phyloP scores from a whole-genome alignment of 2,888 invertebrate genomes.

The Chironomus tentans region DNA sequence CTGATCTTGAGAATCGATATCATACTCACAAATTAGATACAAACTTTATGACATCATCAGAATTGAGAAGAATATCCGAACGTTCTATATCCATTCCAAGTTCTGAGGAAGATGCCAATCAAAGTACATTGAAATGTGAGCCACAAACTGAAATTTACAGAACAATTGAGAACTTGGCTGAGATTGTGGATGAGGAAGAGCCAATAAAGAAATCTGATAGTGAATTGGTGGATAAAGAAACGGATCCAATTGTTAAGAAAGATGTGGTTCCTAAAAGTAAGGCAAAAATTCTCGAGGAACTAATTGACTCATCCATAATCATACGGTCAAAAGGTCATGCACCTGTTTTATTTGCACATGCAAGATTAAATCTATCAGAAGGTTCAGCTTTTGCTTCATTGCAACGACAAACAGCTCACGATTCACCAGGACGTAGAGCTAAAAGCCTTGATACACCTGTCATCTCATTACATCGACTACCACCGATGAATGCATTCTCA shows the following conservation, averaged over 20 bases:
- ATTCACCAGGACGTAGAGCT: constrained; percentile 67
- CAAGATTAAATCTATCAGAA: constrained; percentile 71
- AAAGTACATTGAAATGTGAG: constrained; percentile 43
- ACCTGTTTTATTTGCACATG: constrained; percentile 69
- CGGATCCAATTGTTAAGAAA: constrained; percentile 33
- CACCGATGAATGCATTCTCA: constrained; percentile 76
- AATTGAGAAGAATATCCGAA: constrained; percentile 61
- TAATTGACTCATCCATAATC: constrained; percentile 56
- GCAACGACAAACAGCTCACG: constrained; percentile 66
- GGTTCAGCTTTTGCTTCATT: constrained; percentile 68
- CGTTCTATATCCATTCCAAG: constrained; percentile 67
- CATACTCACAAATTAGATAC: constrained; percentile 39
- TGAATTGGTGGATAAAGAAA: constrained; percentile 42
- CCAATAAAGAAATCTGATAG: constrained; percentile 50
- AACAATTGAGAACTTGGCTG: constrained; percentile 52
- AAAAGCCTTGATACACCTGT: constrained; percentile 79
- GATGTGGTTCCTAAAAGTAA: constrained; percentile 30
- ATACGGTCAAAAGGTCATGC: constrained; percentile 64
- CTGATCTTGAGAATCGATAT: constrained; percentile 56
- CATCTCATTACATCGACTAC: constrained; percentile 67
- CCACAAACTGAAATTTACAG: constrained; percentile 52
- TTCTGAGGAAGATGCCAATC: constrained; percentile 61
- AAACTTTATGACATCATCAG: constrained; percentile 39
- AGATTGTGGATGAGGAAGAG: constrained; percentile 49
- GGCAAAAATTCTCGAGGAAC: constrained; percentile 56